A percentile compares a stretch with the other conserved stretches of the same genome.
These are phyloP conservation scores for Zaprionus obscuricornis DNA, from an alignment of 2,888 invertebrate species.

Conservation along the genomic window DNA sequence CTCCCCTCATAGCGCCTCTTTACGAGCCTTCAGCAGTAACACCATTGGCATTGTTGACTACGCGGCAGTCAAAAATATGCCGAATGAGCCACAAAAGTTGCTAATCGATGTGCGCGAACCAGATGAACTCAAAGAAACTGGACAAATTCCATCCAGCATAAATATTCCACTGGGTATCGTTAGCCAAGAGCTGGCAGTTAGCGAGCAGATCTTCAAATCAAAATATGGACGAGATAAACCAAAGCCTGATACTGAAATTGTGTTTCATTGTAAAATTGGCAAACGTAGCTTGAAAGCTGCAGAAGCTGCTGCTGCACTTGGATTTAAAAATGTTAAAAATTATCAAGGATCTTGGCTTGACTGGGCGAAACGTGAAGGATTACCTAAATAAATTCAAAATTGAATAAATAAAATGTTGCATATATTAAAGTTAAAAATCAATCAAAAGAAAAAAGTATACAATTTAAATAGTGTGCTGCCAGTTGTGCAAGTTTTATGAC, in stretches of 20 bases:
- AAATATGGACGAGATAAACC: slow-evolving; percentile 87
- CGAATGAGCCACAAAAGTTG: slow-evolving; percentile 84
- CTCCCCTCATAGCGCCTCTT: not conserved
- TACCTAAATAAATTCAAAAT: slow-evolving; percentile 56
- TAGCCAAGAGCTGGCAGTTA: slow-evolving; percentile 55
- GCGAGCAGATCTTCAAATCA: slow-evolving; percentile 84
- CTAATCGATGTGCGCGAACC: slow-evolving; percentile 92
- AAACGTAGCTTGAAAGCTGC: slow-evolving; percentile 87
- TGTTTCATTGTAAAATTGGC: slow-evolving; percentile 88
- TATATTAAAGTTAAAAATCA: slow-evolving; percentile 11
- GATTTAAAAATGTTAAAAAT: slow-evolving; percentile 77
- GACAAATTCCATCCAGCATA: slow-evolving; percentile 89
- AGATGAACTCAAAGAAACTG: slow-evolving; percentile 88
- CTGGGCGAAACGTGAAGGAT: slow-evolving; percentile 80
- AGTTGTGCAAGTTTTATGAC: too few species aligned
- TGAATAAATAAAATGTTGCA: not conserved
- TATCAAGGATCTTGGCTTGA: slow-evolving; percentile 82
- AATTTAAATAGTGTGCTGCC: too few species aligned
- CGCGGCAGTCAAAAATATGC: slow-evolving; percentile 82
- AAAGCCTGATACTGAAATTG: slow-evolving; percentile 85
- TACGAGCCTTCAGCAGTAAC: slow-evolving; percentile 17
- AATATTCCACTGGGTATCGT: slow-evolving; percentile 88
- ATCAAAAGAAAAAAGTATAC: too few species aligned
- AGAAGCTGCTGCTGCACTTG: slow-evolving; percentile 82
- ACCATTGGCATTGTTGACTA: slow-evolving; percentile 62